Evolutionary conservation across 2,113 vertebrate genomes (phyloP), one percentile per base, ranked within the genome.

Genomic region (Tauraco erythrolophus): DNA sequence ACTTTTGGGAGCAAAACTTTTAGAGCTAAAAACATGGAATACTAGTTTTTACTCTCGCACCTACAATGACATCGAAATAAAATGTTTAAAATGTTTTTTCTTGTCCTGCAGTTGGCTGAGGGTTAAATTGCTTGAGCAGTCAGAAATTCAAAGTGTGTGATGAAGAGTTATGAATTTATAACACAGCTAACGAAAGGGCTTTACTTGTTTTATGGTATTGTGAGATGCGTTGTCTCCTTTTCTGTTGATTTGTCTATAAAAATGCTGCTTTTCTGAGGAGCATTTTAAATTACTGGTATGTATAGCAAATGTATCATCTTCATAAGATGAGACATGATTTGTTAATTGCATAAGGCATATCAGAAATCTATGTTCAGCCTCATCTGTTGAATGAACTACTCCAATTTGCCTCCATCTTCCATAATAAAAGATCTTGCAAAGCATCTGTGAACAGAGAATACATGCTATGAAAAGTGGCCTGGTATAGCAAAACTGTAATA

Each of bases 241-340:
- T 96, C 92, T 97, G 94, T 97, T 92, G 88, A 94, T 93, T 85
- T 97, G 95, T 97, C 56, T 95, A 56, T 80, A 92, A 95, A 95
- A 96, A 94, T 95, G 93, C 83, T 97, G 61, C 74, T 95, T 69
- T 91, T 89, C 56, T n/a, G 92, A 96, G 94, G 57, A 93, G 94
- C 94, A 94, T 97, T 97, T 97, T 83, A 97, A 97, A 97, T 94
- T 86, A 88, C 91, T 91, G 80, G 89, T 97, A 88, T 96, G 85
- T 94, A 74, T 83, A 94, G 77, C 84, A 92, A 93, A 96, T 92
- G 92, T 85, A 91, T 97, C 94, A 95, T 98, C 94, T 97, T 98
- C 97, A 95, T 98, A 97, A 98, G 96, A 96, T 98, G 96, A 98
- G 92, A 96, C 82, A 98, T 92, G 62, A 89, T 95, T 94, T 91